Evolutionary conservation across 2,797 vertebrate species (phyloP), one percentile per base, ranked within the genome.

Genomic region (Megalops cyprinoides): DNA sequence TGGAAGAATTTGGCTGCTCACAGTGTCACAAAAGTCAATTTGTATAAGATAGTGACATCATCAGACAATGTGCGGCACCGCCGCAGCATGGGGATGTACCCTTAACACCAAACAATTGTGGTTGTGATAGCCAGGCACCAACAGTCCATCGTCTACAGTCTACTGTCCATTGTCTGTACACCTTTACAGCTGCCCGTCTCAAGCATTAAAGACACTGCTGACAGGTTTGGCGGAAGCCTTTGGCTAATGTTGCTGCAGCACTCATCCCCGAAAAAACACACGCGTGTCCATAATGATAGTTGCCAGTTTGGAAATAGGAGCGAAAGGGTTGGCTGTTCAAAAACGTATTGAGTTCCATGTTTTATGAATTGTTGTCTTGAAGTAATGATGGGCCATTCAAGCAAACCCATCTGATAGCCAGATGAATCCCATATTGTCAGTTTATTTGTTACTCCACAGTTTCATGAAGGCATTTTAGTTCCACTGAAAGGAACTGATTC

Each of bases 11-110:
- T 69, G 65, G 65, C 34, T 20, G 15, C 65, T 69, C 37, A 69
- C 31, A 69, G 65, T 69, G 14, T 69, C 18, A 69, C 65, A 69
- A 69, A 69, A 69, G 65, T 69, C 65, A 69, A 69, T 69, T 23
- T 69, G 65, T 69, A 65, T 69, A 65, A 69, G 65, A 65, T 39
- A 69, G 65, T 39, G 37, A 42, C 65, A 69, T 69, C 65, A 67
- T 37, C 34, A 69, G 65, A 69, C 65, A 69, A 69, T 69, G 39
- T 39, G 65, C 15, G 37, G 65, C 65, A 69, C 39, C 39, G 65
- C 69, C 37, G 39, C 65, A 69, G 37, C 65, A 69, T 69, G 65
- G 65, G 18, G 18, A 42, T 42, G 34, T 69, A 69, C 34, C 15
- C 58, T 62, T 31, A 62, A 62, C 31, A 34, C 31, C 65, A 69